phyloP scores from a whole-genome alignment of 64 coral and sea anemone species.

The Montipora capricornis region DNA sequence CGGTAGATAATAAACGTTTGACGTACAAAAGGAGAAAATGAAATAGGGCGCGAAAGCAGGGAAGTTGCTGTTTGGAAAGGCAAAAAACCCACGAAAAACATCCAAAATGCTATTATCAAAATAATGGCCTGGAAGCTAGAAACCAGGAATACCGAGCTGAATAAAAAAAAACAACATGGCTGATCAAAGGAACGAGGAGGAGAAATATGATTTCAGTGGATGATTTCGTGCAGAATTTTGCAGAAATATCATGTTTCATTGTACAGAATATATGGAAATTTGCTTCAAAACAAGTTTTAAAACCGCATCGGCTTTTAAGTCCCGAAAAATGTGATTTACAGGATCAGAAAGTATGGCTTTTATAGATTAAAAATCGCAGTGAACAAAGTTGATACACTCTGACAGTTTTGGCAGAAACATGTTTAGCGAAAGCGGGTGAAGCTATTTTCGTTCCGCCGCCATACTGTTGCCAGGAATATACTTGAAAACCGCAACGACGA shows the following conservation, averaged over 20 bases:
- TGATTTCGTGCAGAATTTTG: slow-evolving; percentile 58
- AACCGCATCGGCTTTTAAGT: slow-evolving; percentile 39
- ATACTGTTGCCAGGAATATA: slow-evolving; percentile 9
- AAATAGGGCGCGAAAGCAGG: no score
- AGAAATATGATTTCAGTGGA: slow-evolving; percentile 28
- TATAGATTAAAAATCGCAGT: neutral
- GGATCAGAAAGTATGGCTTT: slow-evolving; percentile 11
- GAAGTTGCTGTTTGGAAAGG: no score
- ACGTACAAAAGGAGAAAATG: no score
- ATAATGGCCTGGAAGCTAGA: neutral
- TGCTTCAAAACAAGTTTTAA: no score
- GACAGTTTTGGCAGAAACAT: slow-evolving; percentile 15
- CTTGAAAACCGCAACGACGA: slow-evolving; percentile 34
- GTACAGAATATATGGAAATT: slow-evolving; percentile 34
- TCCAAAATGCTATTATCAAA: no score
- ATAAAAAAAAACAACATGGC: no score
- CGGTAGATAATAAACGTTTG: no score
- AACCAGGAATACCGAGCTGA: no score
- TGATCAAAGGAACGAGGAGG: slow-evolving; percentile 8
- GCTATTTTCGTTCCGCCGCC: slow-evolving; percentile 28
- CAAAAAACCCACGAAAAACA: no score
- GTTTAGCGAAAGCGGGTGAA: slow-evolving; percentile 18
- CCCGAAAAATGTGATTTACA: slow-evolving; percentile 26
- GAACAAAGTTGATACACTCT: slow-evolving; percentile 23
- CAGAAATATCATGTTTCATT: slow-evolving; percentile 57